Evolutionary conservation across 2,797 vertebrate genomes (phyloP).

Genomic region (Paedocypris micromegethes): DNA sequence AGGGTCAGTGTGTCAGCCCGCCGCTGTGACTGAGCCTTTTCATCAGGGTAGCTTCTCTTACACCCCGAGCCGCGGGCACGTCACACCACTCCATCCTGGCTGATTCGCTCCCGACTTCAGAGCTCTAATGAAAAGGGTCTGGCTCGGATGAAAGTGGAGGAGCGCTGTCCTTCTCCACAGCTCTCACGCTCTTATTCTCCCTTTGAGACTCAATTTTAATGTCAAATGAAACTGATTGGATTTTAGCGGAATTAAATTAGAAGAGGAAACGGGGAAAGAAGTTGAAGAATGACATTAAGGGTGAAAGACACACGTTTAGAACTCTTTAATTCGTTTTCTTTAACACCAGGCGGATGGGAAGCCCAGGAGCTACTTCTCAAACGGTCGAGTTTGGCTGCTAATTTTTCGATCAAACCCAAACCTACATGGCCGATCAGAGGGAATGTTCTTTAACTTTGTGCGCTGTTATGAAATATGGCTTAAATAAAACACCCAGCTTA

Average conservation of each 20-base stretch:
- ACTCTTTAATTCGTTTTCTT: constrained; percentile 34
- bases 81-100: constrained; percentile 34
- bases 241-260: constrained; percentile 55
- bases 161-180: constrained; percentile 30
- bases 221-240: constrained; percentile 66
- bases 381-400: constrained; percentile 5
- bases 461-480: constrained; percentile 1
- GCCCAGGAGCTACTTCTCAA: constrained; percentile 13
- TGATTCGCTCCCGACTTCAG: constrained; percentile 38
- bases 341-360: constrained; percentile 15
- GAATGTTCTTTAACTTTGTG: constrained; percentile 17
- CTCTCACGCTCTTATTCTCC: constrained; percentile 29
- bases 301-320: constrained; percentile 19
- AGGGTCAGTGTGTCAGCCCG: constrained; percentile 65
- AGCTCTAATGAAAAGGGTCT: constrained; percentile 43
- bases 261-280: constrained; percentile 27
- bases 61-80: constrained; percentile 50
- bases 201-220: constrained; percentile 63
- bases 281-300: constrained; percentile 18
- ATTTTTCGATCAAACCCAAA: constrained; percentile 14
- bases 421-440: not conserved
- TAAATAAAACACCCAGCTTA: no score
- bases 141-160: constrained; percentile 23
- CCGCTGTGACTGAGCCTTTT: constrained; percentile 70
- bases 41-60: constrained; percentile 67